Conservation (phyloP, 1,140 invertebrate genomes). For the Hylaeus volcanicus region DNA sequence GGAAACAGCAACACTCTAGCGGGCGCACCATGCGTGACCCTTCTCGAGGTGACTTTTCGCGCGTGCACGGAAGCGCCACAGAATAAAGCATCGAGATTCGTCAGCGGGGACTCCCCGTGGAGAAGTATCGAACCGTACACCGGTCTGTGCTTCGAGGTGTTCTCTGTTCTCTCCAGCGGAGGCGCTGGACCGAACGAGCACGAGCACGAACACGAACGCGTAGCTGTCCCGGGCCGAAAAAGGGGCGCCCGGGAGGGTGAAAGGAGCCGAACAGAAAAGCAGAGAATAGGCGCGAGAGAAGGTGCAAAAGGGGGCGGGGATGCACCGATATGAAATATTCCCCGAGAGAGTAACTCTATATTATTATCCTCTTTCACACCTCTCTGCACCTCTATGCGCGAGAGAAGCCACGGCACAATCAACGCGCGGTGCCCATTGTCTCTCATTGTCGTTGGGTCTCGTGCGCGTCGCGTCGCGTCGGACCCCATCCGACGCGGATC, state of each 20-base stretch:
- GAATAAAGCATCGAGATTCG: constrained; percentile 44
- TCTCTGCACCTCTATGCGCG: constrained; percentile 74
- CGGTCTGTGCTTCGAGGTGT: not conserved
- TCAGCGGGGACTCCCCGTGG: constrained; percentile 56
- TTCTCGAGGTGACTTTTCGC: constrained; percentile 70
- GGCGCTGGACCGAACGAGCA: constrained; percentile 63
- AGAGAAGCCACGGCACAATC: constrained; percentile 71
- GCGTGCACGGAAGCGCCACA: constrained; percentile 60
- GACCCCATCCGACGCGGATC: not conserved
- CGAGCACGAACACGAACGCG: too few species aligned
- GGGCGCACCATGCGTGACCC: constrained; percentile 28
- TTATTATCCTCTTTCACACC: constrained; percentile 81
- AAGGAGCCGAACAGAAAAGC: constrained; percentile 35
- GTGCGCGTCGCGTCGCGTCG: constrained; percentile 24
- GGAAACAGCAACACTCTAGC: constrained; percentile 7
- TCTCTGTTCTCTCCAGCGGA: constrained; percentile 26
- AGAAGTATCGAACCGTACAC: constrained; percentile 22
- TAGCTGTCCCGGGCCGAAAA: constrained; percentile 4
- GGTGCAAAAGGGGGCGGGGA: constrained; percentile 44
- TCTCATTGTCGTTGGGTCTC: constrained; percentile 65
- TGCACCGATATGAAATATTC: constrained; percentile 71
- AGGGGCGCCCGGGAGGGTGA: constrained; percentile 16
- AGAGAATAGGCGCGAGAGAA: constrained; percentile 44
- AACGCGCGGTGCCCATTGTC: constrained; percentile 73
- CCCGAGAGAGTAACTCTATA: constrained; percentile 78